Base-by-base conservation (phyloP, 2,113 vertebrate species). In the Myxocyprinus asiaticus region DNA sequence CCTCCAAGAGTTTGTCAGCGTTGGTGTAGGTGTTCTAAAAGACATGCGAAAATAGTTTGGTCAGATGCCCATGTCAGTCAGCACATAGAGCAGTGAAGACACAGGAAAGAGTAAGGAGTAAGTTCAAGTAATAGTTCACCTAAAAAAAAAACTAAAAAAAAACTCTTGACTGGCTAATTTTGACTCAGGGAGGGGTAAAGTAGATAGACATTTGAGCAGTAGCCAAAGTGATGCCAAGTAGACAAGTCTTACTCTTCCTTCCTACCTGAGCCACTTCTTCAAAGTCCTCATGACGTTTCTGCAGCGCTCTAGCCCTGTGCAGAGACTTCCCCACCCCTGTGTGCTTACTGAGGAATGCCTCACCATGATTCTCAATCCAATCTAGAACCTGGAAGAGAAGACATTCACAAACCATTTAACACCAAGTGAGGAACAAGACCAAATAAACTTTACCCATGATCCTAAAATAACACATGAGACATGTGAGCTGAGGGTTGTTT, bases 301-400 rank as follows among this genome's bases (percentile, higher is more conserved):
- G 98, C 76, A 99, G 86, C 7, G 98, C 98, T 82, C 98, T 91
- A 71, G 98, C 97, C 82, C 98, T 93, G 89, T 99, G 98, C 56
- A 99, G 90, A 9, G 98, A 99, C 80, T 99, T 99, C 55, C 98
- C 98, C 56, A 98, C 97, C 0, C 98, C 98, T 0, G 97, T 99
- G 77, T 99, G 98, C 78, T 99, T 99, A 88, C 97, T 98, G 77
- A 99, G 94, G 82, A 99, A 99, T 44, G 97, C 97, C 91, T 99
- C 98, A 42, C 98, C 97, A 0, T 99, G 98, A 88, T 99, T 99
- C 89, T 99, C 97, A 63, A 99, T 99, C 98, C 98, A 99, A 85
- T 99, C 98, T 88, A 99, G 89, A 67, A 99, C 98, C 98, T 99
- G 69, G 0, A n/a, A 0, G 7, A 42, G 51, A 12, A 69, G 15